Evolutionary conservation across 2,113 vertebrate genomes (phyloP), one percentile per base, ranked within the genome.

Genomic region (Microcebus griseorufus): DNA sequence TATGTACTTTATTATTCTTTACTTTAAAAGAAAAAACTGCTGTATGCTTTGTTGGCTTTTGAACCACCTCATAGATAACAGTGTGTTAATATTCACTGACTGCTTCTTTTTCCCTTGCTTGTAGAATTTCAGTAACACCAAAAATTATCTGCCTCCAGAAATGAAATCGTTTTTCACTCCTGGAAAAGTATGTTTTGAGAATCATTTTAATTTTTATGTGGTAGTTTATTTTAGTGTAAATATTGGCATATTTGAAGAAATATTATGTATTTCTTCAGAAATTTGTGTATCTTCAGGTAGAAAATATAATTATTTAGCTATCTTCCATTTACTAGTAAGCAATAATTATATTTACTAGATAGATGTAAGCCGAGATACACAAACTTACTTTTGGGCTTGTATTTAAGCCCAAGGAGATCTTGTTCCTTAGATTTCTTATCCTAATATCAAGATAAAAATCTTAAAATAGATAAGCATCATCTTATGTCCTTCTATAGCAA

Each of bases 111-210:
- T 97, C 10, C 2, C 8, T 98, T 95, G 62, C 62, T 98, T 98
- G 70, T 98, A 99, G 99, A 99, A 99, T 98, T 99, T 99, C 98
- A 99, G 99, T 98, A 99, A 99, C 98, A 99, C 99, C 97, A 99
- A 99, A 99, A 99, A 99, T 98, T 99, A 99, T 72, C 99, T 99
- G 97, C 99, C 99, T 96, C 99, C 99, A 58, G 99, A 99, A 99
- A 99, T 99, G 99, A 99, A 99, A 97, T 98, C 99, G 0, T 99
- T 99, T 98, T 99, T 99, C 96, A 99, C 99, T 88, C 99, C 99
- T 94, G 99, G 99, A 98, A 99, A 99, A 99, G 99, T 99, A 98
- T 0, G 98, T 97, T 91, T 96, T 93, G 53, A 96, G 32, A 93
- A 89, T 95, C 39, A 23, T 72, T 97, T 90, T 87, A 67, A 62